Percentiles rank a stretch among this genome's conserved stretches.
These are phyloP conservation scores for Alethe diademata DNA, from an alignment of 2,113 vertebrate species.

Conservation along the genomic window DNA sequence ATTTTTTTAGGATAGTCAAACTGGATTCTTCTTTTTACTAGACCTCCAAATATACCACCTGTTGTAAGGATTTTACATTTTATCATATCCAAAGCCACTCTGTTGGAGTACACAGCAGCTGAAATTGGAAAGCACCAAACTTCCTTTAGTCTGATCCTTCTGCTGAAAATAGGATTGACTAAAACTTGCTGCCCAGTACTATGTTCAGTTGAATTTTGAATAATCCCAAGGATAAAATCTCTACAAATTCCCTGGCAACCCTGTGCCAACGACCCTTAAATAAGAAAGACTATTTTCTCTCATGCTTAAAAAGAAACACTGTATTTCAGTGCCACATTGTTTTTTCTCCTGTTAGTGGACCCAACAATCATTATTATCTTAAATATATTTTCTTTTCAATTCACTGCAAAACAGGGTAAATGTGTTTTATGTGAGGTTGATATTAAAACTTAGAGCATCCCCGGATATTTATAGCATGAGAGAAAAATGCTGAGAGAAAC, in stretches of 20 bases:
- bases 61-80: not conserved
- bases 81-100: not conserved
- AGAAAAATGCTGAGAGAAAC: not conserved
- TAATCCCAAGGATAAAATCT: not conserved
- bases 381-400: not conserved
- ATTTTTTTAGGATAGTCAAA: not conserved
- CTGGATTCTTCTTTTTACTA: not conserved
- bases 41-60: not conserved
- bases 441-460: too few relatives aligned
- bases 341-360: not conserved
- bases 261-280: not conserved
- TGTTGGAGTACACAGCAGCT: not conserved
- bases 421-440: too few relatives aligned
- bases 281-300: not conserved
- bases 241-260: not conserved
- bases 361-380: not conserved
- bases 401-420: too few relatives aligned
- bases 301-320: not conserved
- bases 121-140: not conserved
- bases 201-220: not conserved
- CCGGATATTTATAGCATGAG: too few relatives aligned
- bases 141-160: fast-evolving
- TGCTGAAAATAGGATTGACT: not conserved
- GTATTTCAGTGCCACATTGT: not conserved
- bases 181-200: not conserved